Evolutionary conservation across 2,113 vertebrate genomes (phyloP).

Genomic region (Perca schrenkii): DNA sequence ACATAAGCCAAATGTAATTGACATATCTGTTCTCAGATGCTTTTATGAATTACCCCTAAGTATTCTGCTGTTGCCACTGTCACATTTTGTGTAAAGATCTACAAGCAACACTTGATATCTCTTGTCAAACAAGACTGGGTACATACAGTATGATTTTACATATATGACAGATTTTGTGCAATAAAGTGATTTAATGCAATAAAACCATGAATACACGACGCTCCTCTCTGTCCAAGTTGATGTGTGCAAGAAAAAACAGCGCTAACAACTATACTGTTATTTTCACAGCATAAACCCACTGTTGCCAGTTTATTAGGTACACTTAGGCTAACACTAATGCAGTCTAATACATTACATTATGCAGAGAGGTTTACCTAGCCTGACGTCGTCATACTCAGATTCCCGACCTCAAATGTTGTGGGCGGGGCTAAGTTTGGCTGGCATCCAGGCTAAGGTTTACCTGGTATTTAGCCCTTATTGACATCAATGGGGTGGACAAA

Average conservation of each 20-base stretch:
- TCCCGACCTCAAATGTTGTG: too few species aligned
- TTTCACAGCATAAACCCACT: not conserved
- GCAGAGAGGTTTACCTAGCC: not conserved
- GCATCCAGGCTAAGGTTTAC: too few species aligned
- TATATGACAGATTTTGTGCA: constrained; percentile 1
- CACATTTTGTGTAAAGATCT: not conserved
- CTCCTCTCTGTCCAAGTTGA: not conserved
- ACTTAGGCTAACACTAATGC: not conserved
- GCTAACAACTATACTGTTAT: not conserved
- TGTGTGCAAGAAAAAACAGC: not conserved
- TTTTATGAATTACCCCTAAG: not conserved
- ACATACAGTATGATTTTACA: constrained; percentile 28
- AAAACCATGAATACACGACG: constrained; percentile 10
- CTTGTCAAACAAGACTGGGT: constrained; percentile 20
- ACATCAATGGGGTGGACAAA: too few species aligned
- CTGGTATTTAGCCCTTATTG: too few species aligned
- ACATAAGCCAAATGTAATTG: not conserved
- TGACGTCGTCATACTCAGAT: too few species aligned
- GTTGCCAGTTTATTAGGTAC: not conserved
- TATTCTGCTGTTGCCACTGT: not conserved
- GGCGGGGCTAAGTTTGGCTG: too few species aligned
- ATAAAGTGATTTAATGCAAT: constrained; percentile 34
- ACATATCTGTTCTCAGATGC: not conserved
- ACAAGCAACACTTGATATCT: not conserved
- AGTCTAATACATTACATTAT: not conserved